Conservation (phyloP, 2,888 invertebrate species). For the Caenorhabditis sp. region DNA sequence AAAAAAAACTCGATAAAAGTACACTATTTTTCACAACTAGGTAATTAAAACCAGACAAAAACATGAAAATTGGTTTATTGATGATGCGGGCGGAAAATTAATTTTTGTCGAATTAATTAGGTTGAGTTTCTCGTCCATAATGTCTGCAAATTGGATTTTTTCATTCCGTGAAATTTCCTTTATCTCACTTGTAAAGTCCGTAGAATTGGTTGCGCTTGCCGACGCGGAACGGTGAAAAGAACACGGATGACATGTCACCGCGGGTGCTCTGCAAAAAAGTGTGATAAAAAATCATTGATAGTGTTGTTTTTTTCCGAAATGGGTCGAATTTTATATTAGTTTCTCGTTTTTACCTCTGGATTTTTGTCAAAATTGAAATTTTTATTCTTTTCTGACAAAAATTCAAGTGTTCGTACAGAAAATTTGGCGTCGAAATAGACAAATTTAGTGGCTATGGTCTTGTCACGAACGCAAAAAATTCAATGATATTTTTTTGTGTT, state of each 20-base stretch:
- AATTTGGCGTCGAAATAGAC: too few species aligned
- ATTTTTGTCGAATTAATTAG: not conserved
- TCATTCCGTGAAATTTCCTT: not conserved
- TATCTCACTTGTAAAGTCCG: not conserved
- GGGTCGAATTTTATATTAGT: too few species aligned
- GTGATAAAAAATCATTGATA: not conserved
- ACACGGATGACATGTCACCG: not conserved
- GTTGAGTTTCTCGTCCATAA: not conserved
- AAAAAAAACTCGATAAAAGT: not conserved
- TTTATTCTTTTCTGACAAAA: too few species aligned
- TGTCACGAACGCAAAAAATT: too few species aligned
- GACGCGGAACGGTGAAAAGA: not conserved
- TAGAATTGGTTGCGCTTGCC: not conserved
- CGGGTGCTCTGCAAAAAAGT: not conserved
- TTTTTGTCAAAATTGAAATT: too few species aligned
- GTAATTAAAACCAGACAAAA: not conserved
- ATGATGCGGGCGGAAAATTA: not conserved
- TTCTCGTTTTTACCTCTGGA: too few species aligned
- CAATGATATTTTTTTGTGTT: too few species aligned
- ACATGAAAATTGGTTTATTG: not conserved
- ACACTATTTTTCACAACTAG: not conserved
- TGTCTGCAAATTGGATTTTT: not conserved
- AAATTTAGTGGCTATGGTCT: too few species aligned
- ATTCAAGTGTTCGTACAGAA: too few species aligned
- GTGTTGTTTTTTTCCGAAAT: too few species aligned